Conservation (phyloP, 1,140 invertebrate species). For the Arion vulgaris region DNA sequence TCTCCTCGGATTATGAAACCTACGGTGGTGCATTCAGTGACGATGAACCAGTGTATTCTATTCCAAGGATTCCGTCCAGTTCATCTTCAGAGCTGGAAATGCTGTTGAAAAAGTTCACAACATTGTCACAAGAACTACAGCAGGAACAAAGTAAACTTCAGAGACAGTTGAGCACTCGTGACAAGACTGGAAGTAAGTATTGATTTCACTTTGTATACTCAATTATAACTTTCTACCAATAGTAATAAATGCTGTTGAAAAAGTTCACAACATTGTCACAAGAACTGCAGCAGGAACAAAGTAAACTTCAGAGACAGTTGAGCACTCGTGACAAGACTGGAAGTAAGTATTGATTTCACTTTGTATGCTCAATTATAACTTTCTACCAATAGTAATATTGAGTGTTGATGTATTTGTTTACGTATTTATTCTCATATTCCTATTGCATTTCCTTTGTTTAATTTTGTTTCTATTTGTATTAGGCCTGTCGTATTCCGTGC, state of each 20-base stretch:
- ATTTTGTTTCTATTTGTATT: no score
- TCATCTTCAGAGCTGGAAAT: slow-evolving; percentile 71
- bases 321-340: slow-evolving; percentile 54
- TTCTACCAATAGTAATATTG: no score
- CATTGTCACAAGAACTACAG: slow-evolving; percentile 71
- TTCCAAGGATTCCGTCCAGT: slow-evolving; percentile 61
- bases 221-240: no score
- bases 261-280: slow-evolving; percentile 77
- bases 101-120: slow-evolving; percentile 82
- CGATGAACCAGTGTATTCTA: slow-evolving; percentile 64
- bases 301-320: slow-evolving; percentile 71
- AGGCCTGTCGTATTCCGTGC: no score
- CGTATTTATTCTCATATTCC: no score
- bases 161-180: slow-evolving; percentile 67
- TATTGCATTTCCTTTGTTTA: no score
- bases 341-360: not conserved
- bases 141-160: slow-evolving; percentile 71
- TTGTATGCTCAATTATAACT: no score
- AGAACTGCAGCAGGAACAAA: slow-evolving; percentile 71
- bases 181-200: slow-evolving; percentile 41
- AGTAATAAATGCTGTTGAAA: slow-evolving; percentile 81
- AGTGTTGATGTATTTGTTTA: no score
- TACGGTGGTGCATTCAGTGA: slow-evolving; percentile 66
- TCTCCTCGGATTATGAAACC: slow-evolving; percentile 67
- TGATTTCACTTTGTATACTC: no score